Conservation (phyloP, 1,140 invertebrate species). For the Drosophila orena region DNA sequence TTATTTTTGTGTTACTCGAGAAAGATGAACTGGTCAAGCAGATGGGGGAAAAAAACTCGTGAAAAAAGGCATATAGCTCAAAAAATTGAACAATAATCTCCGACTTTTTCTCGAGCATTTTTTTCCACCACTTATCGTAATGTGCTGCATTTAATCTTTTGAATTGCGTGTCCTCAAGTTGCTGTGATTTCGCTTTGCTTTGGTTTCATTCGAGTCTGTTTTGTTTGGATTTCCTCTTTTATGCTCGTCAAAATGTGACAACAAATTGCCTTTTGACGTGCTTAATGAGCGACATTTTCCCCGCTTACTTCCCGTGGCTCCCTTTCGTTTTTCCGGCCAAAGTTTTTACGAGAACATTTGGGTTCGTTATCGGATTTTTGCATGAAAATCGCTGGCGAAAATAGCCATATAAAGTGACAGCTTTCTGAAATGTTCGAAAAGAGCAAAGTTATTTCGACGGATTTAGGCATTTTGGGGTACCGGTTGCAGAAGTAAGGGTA, state of each 20-base stretch:
- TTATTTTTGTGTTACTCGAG: conserved; percentile 57
- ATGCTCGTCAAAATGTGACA: conserved; percentile 72
- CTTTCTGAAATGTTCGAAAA: conserved; percentile 6
- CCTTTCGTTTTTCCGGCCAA: conserved; percentile 11
- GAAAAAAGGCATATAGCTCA: conserved; percentile 7
- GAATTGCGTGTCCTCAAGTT: conserved; percentile 62
- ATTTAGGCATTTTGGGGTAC: neutral
- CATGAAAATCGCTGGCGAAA: conserved; percentile 26
- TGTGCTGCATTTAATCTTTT: conserved; percentile 75
- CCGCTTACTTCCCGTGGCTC: conserved; percentile 25
- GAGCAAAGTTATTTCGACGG: conserved; percentile 10
- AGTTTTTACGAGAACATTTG: conserved; percentile 41
- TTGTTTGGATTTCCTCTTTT: conserved; percentile 39
- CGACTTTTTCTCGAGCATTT: neutral
- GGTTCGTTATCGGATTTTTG: conserved; percentile 31
- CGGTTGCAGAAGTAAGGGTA: neutral
- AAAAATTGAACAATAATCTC: conserved; percentile 40
- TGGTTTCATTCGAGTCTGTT: conserved; percentile 14
- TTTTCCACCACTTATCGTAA: conserved; percentile 53
- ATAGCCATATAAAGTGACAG: conserved; percentile 23
- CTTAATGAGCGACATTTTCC: conserved; percentile 65
- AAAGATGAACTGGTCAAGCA: conserved; percentile 74
- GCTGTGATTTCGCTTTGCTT: conserved; percentile 38
- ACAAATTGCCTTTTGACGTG: conserved; percentile 80
- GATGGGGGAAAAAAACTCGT: conserved; percentile 16